A percentile compares a stretch with the other conserved stretches of the same genome.
phyloP scores from a whole-genome alignment of 1,140 invertebrate genomes.

The Drosophila pachea region DNA sequence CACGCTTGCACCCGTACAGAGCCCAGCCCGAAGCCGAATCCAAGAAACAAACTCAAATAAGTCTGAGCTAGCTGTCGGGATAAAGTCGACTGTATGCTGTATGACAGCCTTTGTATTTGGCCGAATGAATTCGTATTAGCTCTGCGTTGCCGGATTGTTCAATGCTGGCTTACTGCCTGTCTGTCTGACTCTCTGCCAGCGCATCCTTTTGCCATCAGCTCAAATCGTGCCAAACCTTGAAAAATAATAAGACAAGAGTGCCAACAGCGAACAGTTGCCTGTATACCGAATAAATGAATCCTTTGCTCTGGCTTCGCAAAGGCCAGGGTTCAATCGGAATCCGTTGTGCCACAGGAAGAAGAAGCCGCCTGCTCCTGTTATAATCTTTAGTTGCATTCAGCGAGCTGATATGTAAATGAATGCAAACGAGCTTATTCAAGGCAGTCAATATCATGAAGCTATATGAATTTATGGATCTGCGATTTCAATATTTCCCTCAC shows the following conservation, averaged over 20 bases:
- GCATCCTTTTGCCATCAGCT: slow-evolving; percentile 1
- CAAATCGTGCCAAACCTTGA: slow-evolving; percentile 10
- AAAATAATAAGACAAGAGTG: slow-evolving; percentile 42
- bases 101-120: slow-evolving; percentile 54
- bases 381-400: slow-evolving; percentile 12
- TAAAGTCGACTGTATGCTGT: slow-evolving; percentile 56
- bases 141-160: slow-evolving; percentile 7
- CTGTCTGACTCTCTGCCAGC: not conserved
- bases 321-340: slow-evolving; percentile 16
- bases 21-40: slow-evolving; percentile 3
- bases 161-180: not conserved
- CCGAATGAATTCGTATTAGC: slow-evolving; percentile 54
- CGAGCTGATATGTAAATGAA: not conserved
- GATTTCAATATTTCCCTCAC: too few relatives aligned
- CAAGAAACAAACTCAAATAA: slow-evolving; percentile 21
- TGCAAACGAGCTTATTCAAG: not conserved
- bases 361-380: not conserved
- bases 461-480: too few relatives aligned
- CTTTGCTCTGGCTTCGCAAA: slow-evolving; percentile 18
- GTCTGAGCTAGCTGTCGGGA: slow-evolving; percentile 24
- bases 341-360: slow-evolving; percentile 1
- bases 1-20: slow-evolving; percentile 1
- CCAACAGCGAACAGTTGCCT: not conserved
- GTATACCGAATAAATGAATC: slow-evolving; percentile 50
- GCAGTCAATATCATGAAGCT: not conserved